Conservation (phyloP, 2,797 vertebrate genomes). For the Rhinichthys osculus region DNA sequence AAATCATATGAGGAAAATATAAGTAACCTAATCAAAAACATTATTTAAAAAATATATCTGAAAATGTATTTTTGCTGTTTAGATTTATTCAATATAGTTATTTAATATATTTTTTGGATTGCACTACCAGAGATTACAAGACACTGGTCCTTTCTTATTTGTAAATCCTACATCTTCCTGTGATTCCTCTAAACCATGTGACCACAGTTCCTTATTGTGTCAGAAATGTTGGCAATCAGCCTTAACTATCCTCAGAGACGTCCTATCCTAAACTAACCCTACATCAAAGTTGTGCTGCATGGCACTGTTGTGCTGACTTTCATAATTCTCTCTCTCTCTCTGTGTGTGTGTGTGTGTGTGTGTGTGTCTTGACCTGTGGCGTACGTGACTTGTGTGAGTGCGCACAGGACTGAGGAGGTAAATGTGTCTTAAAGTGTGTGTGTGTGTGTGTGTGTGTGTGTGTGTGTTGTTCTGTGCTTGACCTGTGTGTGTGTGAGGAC, state of each 20-base stretch:
- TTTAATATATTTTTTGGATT: not conserved
- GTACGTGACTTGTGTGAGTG: conserved; percentile 29
- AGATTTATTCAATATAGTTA: not conserved
- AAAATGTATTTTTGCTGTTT: not conserved
- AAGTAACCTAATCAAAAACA: not conserved
- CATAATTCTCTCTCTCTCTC: conserved; percentile 51
- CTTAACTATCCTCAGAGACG: conserved; percentile 29
- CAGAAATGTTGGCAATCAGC: conserved; percentile 17
- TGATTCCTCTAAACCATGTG: conserved; percentile 27
- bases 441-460: conserved; percentile 63
- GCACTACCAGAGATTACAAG: not conserved
- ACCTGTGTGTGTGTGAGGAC: conserved; percentile 82
- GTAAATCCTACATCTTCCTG: conserved; percentile 25
- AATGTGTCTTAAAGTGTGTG: conserved; percentile 46
- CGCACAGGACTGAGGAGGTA: conserved; percentile 26
- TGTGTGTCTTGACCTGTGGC: conserved; percentile 67
- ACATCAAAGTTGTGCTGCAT: conserved; percentile 28
- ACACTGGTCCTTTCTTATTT: conserved; percentile 17
- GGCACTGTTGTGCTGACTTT: conserved; percentile 36
- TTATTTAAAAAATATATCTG: not conserved
- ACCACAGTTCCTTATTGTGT: conserved; percentile 19
- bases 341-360: conserved; percentile 64
- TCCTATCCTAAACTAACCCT: conserved; percentile 15
- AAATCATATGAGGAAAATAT: not conserved
- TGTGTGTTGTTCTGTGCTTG: conserved; percentile 69